Evolutionary conservation across 2,888 invertebrate species (phyloP).

Genomic region (Himalopsyche japonica): DNA sequence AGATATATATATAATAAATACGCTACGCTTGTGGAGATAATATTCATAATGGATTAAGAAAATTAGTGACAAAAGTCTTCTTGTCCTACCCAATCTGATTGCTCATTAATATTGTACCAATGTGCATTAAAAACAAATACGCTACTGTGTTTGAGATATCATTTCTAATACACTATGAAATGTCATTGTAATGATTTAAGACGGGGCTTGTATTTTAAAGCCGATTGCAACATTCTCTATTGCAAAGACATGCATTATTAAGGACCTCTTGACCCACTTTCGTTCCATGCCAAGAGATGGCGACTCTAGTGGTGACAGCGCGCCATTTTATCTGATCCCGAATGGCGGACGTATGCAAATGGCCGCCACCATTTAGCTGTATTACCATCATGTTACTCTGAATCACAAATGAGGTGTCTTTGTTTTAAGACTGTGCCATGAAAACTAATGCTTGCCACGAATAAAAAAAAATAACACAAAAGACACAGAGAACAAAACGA

Average conservation of each 20-base stretch:
- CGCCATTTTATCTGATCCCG: background rate
- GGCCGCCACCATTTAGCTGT: background rate
- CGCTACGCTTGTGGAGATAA: too few relatives aligned
- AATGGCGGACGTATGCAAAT: background rate
- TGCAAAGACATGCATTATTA: background rate
- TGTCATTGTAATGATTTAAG: background rate
- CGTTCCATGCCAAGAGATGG: background rate
- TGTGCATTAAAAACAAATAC: background rate
- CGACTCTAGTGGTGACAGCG: background rate
- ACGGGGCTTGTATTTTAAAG: background rate
- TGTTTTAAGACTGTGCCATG: background rate
- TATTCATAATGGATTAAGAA: too few relatives aligned
- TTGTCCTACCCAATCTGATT: background rate
- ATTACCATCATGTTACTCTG: background rate
- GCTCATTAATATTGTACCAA: background rate
- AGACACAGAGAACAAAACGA: background rate
- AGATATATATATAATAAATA: too few relatives aligned
- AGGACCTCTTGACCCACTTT: slow-evolving; percentile 8
- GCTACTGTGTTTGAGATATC: background rate
- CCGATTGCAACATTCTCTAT: background rate
- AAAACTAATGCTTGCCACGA: background rate
- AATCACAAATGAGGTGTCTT: background rate
- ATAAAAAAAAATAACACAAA: background rate
- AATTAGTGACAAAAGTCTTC: background rate
- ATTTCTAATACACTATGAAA: background rate